Base-by-base conservation (phyloP, 2,888 invertebrate genomes). In the Amblyjoppa fuscipennis region DNA sequence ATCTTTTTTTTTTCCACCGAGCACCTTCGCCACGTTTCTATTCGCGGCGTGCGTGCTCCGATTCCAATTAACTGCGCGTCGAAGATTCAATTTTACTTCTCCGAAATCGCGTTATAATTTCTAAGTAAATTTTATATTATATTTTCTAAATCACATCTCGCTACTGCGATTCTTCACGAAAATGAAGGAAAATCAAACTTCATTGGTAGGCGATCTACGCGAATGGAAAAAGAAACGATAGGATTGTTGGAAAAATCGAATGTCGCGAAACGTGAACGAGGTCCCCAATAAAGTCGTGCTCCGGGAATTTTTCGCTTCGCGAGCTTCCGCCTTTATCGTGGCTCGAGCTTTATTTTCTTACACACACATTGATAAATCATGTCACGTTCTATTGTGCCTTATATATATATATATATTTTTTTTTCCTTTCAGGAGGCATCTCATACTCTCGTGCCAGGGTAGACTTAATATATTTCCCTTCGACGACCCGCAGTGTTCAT, bases 381-480 rank as follows among this genome's bases (percentile, higher is more conserved):
- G 45, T 81, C 77, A 56, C 75, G 75, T 69, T 71, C 59, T 73
- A 75, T 78, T 70, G 69, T 20, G 66, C 31, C 16, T 51, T 64
- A 51, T 20, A 20, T 20, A 20, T 20, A 20, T 64, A 51, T 70
- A 71, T 80, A 61, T 70, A 41, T 38, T 31, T 74, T 80, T 61
- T 70, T 41, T 38, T 51, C 71, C 59, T n/a, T 95, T 41, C 94
- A 97, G 97, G 95, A 96, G 98, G 92, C 98, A 98, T 95, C 96
- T 98, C 92, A 98, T 98, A 92, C 95, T 98, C 93, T 98, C 98
- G 92, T 98, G 98, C 95, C 98, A 98, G 95, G 98, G 98, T 94
- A 97, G 98, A 95, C 96, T 98, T 93, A 98, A 98, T 94, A 98
- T 98, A 95, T 98, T 98, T 95, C 98, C 98, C 91, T 98, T 98